Base-by-base conservation (phyloP, 2,797 vertebrate genomes). In the Hydrolagus colliei region DNA sequence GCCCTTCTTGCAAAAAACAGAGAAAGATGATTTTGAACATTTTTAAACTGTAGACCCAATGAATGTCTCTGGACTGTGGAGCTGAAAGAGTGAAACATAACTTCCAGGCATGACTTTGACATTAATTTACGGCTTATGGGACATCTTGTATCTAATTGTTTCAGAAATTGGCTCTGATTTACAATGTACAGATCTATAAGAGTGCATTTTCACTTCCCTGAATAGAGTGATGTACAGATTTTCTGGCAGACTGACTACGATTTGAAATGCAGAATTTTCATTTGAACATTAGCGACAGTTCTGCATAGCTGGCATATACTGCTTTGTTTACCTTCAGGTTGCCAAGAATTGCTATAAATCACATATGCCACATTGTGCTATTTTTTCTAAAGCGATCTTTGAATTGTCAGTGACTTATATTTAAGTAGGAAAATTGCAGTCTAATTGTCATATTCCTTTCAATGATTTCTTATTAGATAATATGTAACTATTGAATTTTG, bases 201-300 rank as follows among this genome's bases (percentile, higher is more conserved):
- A 4, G n/a, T 71, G 14, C 1, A 68, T 41, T 18, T 20, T 65
- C 35, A 22, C 61, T 63, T 32, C 12, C 27, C 32, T 18, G 78
- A 80, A 80, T 67, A 12, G n/a, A 67, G 27, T 35, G 16, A 35
- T 35, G 59, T 67, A 7, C 13, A 35, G 27, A 9, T 82, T 82
- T 82, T 18, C 78, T 65, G 7, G 12, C 78, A 68, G 13, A 4
- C 52, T 65, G 62, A 16, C 61, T 27, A 61, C 67, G 18, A 32
- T 32, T 82, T 18, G 63, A 82, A 67, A 18, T 67, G 63, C 78
- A 80, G 14, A 67, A 67, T 82, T 67, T 32, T 82, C 62, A 67
- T 22, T 67, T 35, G 20, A 82, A 67, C 22, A 68, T 82, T 82
- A 65, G 22, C 27, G 22, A 82, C 62, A 68, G 65, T 35, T 32